These are phyloP conservation scores for Hemibagrus wyckioides DNA, from an alignment of 2,113 vertebrate species.

Conservation along the genomic window DNA sequence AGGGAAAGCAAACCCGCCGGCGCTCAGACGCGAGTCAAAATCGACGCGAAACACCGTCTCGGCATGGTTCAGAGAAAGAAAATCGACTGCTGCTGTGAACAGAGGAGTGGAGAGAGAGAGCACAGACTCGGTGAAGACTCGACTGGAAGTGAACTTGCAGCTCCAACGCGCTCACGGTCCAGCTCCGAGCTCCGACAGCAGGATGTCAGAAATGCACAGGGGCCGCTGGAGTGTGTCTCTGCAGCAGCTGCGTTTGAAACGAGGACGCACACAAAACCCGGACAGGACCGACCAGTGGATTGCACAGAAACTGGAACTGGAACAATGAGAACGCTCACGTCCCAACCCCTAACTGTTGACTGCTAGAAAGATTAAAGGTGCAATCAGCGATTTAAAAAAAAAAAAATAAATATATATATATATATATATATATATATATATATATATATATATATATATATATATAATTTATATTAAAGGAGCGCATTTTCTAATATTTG, in stretches of 20 bases:
- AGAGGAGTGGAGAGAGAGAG: neutral
- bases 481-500: neutral
- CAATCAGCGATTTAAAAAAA: neutral
- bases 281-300: slow-evolving; percentile 35
- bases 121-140: neutral
- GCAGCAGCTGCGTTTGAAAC: slow-evolving; percentile 56
- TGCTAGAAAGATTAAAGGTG: neutral
- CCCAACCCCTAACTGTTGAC: neutral
- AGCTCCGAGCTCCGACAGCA: slow-evolving; percentile 57
- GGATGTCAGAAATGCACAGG: slow-evolving; percentile 61
- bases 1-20: slow-evolving; percentile 4
- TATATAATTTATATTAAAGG: neutral
- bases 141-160: slow-evolving; percentile 42
- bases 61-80: neutral
- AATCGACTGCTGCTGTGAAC: too few relatives aligned
- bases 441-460: too few relatives aligned
- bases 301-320: neutral
- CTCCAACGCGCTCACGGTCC: slow-evolving; percentile 1
- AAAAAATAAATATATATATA: too few relatives aligned
- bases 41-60: neutral
- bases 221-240: slow-evolving; percentile 65
- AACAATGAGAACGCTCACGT: neutral
- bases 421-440: too few relatives aligned
- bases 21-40: neutral
- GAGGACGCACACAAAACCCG: slow-evolving; percentile 61